phyloP scores from a whole-genome alignment of 1,140 invertebrate species.

The Panonychus citri region DNA sequence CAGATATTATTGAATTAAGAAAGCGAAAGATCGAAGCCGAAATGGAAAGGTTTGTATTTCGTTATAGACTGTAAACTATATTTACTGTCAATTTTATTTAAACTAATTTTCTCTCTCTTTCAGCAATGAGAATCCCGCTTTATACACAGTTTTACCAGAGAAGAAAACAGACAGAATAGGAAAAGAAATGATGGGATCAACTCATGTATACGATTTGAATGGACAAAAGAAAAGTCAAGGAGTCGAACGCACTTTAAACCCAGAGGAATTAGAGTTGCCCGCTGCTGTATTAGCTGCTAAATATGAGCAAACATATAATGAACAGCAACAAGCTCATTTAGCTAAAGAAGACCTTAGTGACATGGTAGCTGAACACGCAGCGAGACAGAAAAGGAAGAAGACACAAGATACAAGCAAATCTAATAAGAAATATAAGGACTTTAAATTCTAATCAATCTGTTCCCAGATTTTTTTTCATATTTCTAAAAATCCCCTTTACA shows the following conservation, averaged over 20 bases:
- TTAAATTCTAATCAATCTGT: conserved; percentile 90
- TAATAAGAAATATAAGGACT: conserved; percentile 90
- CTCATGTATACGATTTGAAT: conserved; percentile 80
- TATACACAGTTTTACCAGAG: conserved; percentile 85
- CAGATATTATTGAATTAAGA: conserved; percentile 87
- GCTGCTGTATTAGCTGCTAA: conserved; percentile 51
- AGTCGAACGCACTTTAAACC: conserved; percentile 84
- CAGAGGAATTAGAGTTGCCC: conserved; percentile 73
- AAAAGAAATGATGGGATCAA: conserved; percentile 80
- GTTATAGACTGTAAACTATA: conserved; percentile 27
- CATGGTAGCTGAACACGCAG: conserved; percentile 93
- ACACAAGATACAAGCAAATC: conserved; percentile 43
- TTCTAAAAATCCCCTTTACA: too few relatives aligned
- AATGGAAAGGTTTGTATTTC: too few relatives aligned
- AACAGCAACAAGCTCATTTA: conserved; percentile 52
- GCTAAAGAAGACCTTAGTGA: conserved; percentile 88
- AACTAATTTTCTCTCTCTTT: too few relatives aligned
- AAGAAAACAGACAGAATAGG: conserved; percentile 69
- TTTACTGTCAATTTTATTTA: conserved; percentile 9
- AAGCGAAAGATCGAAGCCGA: conserved; percentile 92
- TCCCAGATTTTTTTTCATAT: too few relatives aligned
- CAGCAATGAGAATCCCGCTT: conserved; percentile 61
- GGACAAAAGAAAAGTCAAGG: conserved; percentile 21
- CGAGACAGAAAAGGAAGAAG: conserved; percentile 69
- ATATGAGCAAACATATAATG: conserved; percentile 79